A percentile compares a stretch with the other conserved stretches of the same genome.
Conservation (phyloP, 2,888 invertebrate species). For the Blastobasis adustella region DNA sequence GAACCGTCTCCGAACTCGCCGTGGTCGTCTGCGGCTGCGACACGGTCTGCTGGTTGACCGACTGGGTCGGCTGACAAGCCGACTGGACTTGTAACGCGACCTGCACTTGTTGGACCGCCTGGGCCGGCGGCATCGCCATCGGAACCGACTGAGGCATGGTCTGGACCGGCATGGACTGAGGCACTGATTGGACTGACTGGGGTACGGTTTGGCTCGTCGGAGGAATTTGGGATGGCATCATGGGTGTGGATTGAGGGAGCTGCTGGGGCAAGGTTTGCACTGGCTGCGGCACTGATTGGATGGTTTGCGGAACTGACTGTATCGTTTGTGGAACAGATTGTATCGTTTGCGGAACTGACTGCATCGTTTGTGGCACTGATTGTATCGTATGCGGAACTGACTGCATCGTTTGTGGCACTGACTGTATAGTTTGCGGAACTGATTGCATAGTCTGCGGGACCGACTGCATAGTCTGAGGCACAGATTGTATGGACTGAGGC, state of each 20-base stretch:
- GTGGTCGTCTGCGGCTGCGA: conserved; percentile 16
- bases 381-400: conserved; percentile 14
- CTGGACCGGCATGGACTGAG: conserved; percentile 11
- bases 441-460: conserved; percentile 8
- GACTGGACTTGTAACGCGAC: neutral
- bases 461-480: conserved; percentile 17
- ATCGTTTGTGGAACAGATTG: conserved; percentile 14
- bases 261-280: conserved; percentile 8
- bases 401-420: conserved; percentile 1
- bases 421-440: neutral
- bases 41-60: conserved; percentile 15
- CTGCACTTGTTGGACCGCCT: conserved; percentile 11
- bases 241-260: conserved; percentile 8
- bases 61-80: conserved; percentile 16
- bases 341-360: conserved; percentile 16
- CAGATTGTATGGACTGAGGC: conserved; percentile 16
- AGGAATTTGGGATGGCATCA: neutral
- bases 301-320: conserved; percentile 18
- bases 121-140: conserved; percentile 5
- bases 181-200: conserved; percentile 10
- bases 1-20: conserved; percentile 29
- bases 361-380: conserved; percentile 16
- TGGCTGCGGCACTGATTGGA: conserved; percentile 13
- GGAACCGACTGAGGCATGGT: conserved; percentile 19
- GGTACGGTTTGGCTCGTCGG: neutral